Conservation (phyloP, 2,113 vertebrate genomes). For the Perca fluviatilis region DNA sequence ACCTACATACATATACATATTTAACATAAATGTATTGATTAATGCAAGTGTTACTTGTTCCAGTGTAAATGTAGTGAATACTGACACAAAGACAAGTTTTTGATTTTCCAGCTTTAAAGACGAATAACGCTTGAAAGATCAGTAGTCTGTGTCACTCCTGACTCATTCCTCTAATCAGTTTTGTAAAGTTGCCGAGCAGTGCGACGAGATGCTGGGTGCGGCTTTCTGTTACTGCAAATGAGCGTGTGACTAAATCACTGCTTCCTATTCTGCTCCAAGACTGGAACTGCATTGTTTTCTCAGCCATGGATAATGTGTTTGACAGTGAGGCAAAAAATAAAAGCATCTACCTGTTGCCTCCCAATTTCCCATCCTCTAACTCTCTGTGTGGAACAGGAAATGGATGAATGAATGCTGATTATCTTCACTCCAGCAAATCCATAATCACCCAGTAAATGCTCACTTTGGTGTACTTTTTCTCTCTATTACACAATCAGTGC, state of each 20-base stretch:
- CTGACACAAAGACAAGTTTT: not conserved
- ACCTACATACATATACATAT: too few species aligned
- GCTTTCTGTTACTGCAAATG: slow-evolving; percentile 48
- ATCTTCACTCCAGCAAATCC: slow-evolving; percentile 56
- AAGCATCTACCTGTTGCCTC: slow-evolving; percentile 64
- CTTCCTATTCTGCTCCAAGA: slow-evolving; percentile 53
- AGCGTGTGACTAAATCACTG: slow-evolving; percentile 58
- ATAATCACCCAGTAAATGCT: slow-evolving; percentile 35
- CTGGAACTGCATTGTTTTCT: slow-evolving; percentile 57
- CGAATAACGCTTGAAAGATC: slow-evolving; percentile 20
- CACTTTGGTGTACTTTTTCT: slow-evolving; percentile 35
- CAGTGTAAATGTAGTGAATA: not conserved
- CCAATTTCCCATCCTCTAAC: slow-evolving; percentile 49
- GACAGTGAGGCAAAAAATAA: slow-evolving; percentile 72
- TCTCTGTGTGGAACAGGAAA: slow-evolving; percentile 43
- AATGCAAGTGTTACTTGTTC: not conserved
- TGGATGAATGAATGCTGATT: slow-evolving; percentile 58
- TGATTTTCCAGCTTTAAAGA: not conserved
- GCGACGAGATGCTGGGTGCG: slow-evolving; percentile 1
- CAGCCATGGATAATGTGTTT: slow-evolving; percentile 68
- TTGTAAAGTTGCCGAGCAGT: slow-evolving; percentile 45
- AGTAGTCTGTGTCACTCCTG: not conserved
- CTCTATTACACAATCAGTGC: slow-evolving; percentile 23
- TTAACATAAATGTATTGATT: not conserved
- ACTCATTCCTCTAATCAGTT: slow-evolving; percentile 55